Evolutionary conservation across 2,888 invertebrate species (phyloP), one percentile per base, ranked within the genome.

Genomic region (Lepeophtheirus nordmannii): DNA sequence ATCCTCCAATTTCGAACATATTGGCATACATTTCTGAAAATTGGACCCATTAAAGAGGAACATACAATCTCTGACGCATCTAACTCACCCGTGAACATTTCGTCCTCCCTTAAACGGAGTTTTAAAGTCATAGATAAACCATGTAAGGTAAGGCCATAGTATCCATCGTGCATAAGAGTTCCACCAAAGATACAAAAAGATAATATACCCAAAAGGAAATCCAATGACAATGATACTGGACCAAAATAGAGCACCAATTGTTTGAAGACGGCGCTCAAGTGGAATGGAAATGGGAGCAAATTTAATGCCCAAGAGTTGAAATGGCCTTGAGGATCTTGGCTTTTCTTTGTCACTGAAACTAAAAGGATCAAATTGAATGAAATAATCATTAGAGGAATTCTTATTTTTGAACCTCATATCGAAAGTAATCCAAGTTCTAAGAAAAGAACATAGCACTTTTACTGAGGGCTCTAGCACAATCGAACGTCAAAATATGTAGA

Each of bases 221-320:
- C 53, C 53, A 17, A 46, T 46, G 8, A 46, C 53, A 46, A 46
- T 46, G 38, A 82, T 76, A 67, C 82, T 75, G 69, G 89, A 83
- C 83, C 86, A 90, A 61, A 80, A 77, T 40, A 78, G 71, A 0
- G 86, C 88, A 0, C 85, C 83, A 10, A 90, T 73, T 8, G 92
- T 93, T 75, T 94, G 88, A 11, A 92, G 77, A 3, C 94, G 82
- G 14, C 93, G 80, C 17, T 82, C 77, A 67, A 85, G 73, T 0
- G 93, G 90, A 10, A 90, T 80, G 70, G 82, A 78, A 40, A 86
- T 73, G 0, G 94, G 93, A 0, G 91, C 93, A 79, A 92, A 91
- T 76, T 89, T 81, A 70, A 93, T 81, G 30, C 89, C 89, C 20
- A 84, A 73, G 0, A 81, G 2, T 46, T 17, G 53, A 46, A 46